Conservation (phyloP, 2,113 vertebrate genomes). For the Zootoca vivipara region DNA sequence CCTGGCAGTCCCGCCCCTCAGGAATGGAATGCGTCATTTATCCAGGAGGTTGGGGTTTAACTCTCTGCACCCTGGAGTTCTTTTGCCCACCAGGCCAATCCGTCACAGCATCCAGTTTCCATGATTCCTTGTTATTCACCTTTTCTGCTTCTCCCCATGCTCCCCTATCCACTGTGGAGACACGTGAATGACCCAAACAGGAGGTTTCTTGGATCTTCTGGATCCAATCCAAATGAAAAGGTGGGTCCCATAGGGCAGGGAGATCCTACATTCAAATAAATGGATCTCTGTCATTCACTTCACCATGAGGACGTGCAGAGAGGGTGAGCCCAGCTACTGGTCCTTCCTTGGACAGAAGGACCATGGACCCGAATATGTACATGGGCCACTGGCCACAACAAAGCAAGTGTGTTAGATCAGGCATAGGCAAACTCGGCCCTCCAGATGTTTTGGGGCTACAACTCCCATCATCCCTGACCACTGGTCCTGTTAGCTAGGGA, state of each 20-base stretch:
- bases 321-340: background rate
- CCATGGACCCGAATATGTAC: background rate
- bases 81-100: too few species aligned
- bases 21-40: too few species aligned
- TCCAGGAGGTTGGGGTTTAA: too few species aligned
- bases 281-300: background rate
- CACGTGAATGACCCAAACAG: background rate
- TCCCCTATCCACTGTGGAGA: background rate
- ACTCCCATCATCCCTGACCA: too few species aligned
- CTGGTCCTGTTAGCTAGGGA: too few species aligned
- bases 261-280: constrained; percentile 5
- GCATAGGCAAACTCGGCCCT: too few species aligned
- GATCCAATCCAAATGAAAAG: background rate
- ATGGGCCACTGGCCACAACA: too few species aligned
- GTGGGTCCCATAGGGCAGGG: background rate
- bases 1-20: too few species aligned
- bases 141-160: background rate
- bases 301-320: background rate
- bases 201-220: background rate
- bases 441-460: too few species aligned
- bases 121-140: background rate
- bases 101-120: background rate
- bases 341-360: background rate
- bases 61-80: too few species aligned
- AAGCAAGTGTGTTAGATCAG: background rate